phyloP scores from a whole-genome alignment of 2,888 invertebrate species.

The Drymonia ruficornis region DNA sequence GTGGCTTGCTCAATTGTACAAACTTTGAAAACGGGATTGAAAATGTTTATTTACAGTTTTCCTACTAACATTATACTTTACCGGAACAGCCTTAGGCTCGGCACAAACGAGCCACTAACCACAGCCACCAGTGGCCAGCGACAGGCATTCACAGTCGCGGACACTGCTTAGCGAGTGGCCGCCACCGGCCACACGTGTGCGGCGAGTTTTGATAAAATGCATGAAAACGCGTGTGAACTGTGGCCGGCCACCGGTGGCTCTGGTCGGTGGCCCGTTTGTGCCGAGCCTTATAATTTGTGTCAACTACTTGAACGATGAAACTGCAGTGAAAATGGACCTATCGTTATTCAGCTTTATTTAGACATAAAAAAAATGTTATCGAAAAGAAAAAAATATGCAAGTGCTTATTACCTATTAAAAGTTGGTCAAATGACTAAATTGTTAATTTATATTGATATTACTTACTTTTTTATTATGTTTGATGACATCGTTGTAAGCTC shows the following conservation, averaged over 20 bases:
- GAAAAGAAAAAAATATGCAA: neutral
- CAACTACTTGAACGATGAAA: neutral
- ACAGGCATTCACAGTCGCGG: too few relatives aligned
- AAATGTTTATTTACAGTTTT: constrained; percentile 12
- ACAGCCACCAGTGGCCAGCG: too few relatives aligned
- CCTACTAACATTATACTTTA: neutral
- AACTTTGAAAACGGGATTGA: constrained; percentile 27
- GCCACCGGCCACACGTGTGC: too few relatives aligned
- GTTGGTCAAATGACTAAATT: neutral
- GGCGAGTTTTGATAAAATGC: too few relatives aligned
- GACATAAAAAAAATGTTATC: neutral
- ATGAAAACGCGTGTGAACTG: too few relatives aligned
- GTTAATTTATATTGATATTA: neutral
- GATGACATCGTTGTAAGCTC: neutral
- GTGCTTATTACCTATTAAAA: constrained; percentile 1
- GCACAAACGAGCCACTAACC: too few relatives aligned
- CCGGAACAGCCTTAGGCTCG: too few relatives aligned
- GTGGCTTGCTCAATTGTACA: constrained; percentile 42
- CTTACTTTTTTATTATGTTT: neutral
- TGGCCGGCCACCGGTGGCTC: too few relatives aligned
- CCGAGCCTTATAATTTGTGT: neutral
- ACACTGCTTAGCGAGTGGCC: too few relatives aligned
- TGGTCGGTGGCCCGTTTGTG: too few relatives aligned
- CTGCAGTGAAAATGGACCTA: neutral
- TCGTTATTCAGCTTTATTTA: neutral